phyloP scores from a whole-genome alignment of 2,888 invertebrate genomes.

The Chirona hameri region DNA sequence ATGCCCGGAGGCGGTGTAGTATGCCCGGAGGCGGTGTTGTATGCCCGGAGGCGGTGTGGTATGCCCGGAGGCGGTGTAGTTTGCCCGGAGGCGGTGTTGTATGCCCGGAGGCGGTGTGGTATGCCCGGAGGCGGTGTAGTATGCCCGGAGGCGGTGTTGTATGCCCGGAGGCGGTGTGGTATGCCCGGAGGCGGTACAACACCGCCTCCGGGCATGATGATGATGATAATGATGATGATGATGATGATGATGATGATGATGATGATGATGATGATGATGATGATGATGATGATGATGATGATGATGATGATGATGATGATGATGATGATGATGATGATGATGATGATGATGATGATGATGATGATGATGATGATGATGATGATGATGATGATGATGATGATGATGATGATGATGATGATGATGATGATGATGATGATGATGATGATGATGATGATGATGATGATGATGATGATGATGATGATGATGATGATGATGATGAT shows the following conservation, averaged over 20 bases:
- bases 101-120: too few species aligned
- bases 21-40: too few species aligned
- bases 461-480: conserved; percentile 22
- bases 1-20: too few species aligned
- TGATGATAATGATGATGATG: conserved; percentile 22
- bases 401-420: conserved; percentile 22
- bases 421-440: conserved; percentile 22
- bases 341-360: conserved; percentile 22
- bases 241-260: conserved; percentile 22
- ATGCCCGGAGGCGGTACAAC: too few species aligned
- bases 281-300: conserved; percentile 22
- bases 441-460: conserved; percentile 22
- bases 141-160: too few species aligned
- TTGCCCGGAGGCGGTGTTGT: too few species aligned
- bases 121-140: too few species aligned
- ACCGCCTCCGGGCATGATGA: not conserved
- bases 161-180: too few species aligned
- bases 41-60: too few species aligned
- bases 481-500: conserved; percentile 22
- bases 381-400: conserved; percentile 22
- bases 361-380: conserved; percentile 22
- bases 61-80: too few species aligned
- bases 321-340: conserved; percentile 22
- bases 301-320: conserved; percentile 22
- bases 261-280: conserved; percentile 22